phyloP scores from a whole-genome alignment of 2,113 vertebrate species.

The Galeopterus variegatus region DNA sequence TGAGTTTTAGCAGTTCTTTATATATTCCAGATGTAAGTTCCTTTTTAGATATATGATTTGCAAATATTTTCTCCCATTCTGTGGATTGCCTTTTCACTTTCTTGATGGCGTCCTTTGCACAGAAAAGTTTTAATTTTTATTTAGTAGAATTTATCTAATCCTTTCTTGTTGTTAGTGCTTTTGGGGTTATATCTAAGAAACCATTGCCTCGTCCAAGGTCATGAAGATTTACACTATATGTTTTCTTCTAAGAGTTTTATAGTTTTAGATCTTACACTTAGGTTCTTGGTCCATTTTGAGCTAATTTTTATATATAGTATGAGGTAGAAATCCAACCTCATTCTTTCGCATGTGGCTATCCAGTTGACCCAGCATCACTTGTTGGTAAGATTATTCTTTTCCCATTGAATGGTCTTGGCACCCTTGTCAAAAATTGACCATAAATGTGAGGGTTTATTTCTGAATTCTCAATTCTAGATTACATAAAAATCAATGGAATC shows the following conservation, averaged over 20 bases:
- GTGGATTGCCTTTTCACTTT: background rate
- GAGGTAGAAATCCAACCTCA: background rate
- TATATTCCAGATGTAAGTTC: background rate
- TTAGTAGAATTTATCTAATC: background rate
- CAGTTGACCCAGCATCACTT: background rate
- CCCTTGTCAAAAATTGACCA: background rate
- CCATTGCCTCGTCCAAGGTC: background rate
- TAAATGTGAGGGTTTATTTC: background rate
- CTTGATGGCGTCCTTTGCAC: background rate
- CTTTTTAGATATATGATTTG: background rate
- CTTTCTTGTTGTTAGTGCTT: slow-evolving; percentile 25
- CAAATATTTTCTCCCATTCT: background rate
- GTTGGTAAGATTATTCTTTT: background rate
- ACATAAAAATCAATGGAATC: background rate
- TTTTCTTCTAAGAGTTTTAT: background rate
- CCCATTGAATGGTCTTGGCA: background rate
- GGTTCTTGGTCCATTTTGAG: background rate
- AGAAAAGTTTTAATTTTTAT: slow-evolving; percentile 6
- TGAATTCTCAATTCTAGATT: slow-evolving; percentile 26
- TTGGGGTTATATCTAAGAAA: slow-evolving; percentile 23
- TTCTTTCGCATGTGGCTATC: background rate
- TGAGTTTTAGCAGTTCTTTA: background rate
- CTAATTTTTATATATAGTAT: background rate
- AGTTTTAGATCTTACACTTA: background rate
- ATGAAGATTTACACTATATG: background rate